Evolutionary conservation across 2,797 vertebrate species (phyloP).

Genomic region (Nyctalus aviator): DNA sequence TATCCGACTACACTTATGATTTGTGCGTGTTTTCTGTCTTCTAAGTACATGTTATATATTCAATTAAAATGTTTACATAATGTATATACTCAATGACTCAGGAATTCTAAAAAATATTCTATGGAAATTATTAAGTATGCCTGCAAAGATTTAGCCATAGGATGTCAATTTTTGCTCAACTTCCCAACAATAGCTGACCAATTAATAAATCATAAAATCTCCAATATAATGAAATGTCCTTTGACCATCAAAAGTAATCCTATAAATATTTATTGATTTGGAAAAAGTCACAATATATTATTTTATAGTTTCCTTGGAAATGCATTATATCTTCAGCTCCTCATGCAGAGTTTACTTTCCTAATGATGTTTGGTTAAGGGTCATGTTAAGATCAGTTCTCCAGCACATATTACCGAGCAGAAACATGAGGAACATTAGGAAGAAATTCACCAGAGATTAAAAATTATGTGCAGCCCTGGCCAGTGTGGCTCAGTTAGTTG

Average conservation of each 20-base stretch:
- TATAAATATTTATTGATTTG: neutral
- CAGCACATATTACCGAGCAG: too few species aligned
- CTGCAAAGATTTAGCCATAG: conserved; percentile 10
- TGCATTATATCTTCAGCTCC: too few species aligned
- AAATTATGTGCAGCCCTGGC: neutral
- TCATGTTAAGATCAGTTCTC: too few species aligned
- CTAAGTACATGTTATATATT: neutral
- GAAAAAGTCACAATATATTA: neutral
- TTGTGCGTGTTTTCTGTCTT: neutral
- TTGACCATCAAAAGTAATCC: conserved; percentile 38
- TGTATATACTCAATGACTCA: neutral
- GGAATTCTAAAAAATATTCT: conserved; percentile 8
- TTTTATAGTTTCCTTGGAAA: too few species aligned
- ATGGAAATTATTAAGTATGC: neutral
- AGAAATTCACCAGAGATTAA: neutral
- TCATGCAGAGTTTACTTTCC: too few species aligned
- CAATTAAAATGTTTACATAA: neutral
- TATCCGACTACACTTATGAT: neutral
- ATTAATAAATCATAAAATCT: neutral
- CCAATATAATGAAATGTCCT: neutral
- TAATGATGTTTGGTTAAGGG: too few species aligned
- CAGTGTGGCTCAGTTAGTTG: neutral
- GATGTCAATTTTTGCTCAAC: conserved; percentile 14
- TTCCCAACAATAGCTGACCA: neutral
- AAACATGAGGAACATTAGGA: neutral